Evolutionary conservation across 2,797 vertebrate genomes (phyloP), one percentile per base, ranked within the genome.

Genomic region (Pantherophis vulpinus): DNA sequence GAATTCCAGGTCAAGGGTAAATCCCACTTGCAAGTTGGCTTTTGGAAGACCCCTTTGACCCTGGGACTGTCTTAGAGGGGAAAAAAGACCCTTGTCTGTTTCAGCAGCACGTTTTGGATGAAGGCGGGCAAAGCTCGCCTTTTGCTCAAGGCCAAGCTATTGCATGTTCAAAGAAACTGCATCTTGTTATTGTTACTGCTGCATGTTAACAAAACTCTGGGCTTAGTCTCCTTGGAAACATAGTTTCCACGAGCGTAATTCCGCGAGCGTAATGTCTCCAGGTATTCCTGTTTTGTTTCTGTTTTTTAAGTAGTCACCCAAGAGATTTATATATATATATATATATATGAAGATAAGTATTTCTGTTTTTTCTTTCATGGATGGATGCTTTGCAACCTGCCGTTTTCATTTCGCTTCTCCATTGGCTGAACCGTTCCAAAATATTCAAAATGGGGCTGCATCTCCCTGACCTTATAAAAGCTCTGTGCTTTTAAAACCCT

Each of bases 191-290:
- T 8, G 93, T 97, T 91, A 12, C 98, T 87, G 96, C 96, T 97
- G 97, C 98, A 98, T 98, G 98, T 96, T 96, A 96, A 97, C 95
- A 94, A 97, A 95, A 97, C 88, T 87, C 94, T 91, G 74, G 91
- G 58, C 27, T 88, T 61, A 87, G 92, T 47, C 95, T 63, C 23
- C 61, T 93, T 83, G 61, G 3, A 83, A 66, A 55, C 60, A 11
- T 20, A 11, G 42, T 90, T 90, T 86, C 88, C 37, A n/a, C 42
- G 60, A 87, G 92, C 27, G 56, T 51, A 51, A 55, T 90, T 86
- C 88, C 37, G n/a, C 42, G 58, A 87, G 92, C 27, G 56, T 51
- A 51, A 55, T 86, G 23, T 32, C 27, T 55, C 54, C 54, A 12
- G 20, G 2, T 88, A 56, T 70, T 10, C 42, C 74, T 59, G 10